Evolutionary conservation across 2,797 vertebrate genomes (phyloP).

Genomic region (Siniperca scherzeri): DNA sequence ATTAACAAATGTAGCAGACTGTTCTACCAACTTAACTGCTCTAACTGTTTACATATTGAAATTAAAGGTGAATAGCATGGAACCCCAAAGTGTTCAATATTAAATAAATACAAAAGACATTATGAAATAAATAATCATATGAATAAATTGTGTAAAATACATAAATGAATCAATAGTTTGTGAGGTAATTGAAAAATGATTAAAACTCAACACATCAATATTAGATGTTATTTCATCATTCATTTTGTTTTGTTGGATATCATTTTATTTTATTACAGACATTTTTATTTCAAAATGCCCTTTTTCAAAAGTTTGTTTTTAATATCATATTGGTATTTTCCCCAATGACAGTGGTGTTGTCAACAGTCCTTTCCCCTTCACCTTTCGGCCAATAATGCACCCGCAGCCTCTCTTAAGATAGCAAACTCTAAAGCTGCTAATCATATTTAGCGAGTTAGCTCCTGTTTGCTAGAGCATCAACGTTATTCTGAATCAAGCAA

Average conservation of each 20-base stretch:
- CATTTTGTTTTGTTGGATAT: neutral
- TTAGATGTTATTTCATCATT: neutral
- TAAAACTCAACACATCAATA: neutral
- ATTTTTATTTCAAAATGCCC: neutral
- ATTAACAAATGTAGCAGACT: slow-evolving; percentile 16
- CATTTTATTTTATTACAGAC: neutral
- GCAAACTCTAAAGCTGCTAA: neutral
- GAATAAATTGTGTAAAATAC: neutral
- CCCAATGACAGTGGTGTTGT: neutral
- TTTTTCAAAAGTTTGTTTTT: neutral
- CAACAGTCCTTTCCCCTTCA: neutral
- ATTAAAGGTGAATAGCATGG: neutral
- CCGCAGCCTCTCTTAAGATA: too few species aligned
- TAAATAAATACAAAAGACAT: neutral
- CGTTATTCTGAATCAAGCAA: neutral
- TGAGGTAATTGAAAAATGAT: neutral
- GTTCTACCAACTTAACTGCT: slow-evolving; percentile 4
- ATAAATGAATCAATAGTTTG: neutral
- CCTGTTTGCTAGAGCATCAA: too few species aligned
- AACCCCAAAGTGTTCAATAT: neutral
- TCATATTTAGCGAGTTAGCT: neutral
- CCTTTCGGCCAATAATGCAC: neutral
- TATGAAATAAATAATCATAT: neutral
- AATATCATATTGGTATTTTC: neutral
- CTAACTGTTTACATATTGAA: slow-evolving; percentile 1